These are phyloP conservation scores for Heliocidaris tuberculata DNA, from an alignment of 35 echinoderm and acorn worm species.

Conservation along the genomic window DNA sequence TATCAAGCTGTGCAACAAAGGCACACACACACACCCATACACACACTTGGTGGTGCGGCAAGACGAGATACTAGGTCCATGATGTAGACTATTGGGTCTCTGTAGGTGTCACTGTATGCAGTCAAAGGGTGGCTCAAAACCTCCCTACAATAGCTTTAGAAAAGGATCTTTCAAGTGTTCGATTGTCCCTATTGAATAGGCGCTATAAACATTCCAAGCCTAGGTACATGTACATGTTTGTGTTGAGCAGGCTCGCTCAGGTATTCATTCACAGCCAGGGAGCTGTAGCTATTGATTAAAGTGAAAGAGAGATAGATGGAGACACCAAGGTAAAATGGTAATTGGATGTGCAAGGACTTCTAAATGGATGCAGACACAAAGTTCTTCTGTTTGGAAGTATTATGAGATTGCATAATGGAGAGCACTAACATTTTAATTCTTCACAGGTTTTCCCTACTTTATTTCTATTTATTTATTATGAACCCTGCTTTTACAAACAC, in stretches of 20 bases:
- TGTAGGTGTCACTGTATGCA: neutral
- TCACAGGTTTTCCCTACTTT: too few relatives aligned
- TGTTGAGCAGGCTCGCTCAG: neutral
- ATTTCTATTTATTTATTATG: too few relatives aligned
- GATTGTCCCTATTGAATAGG: conserved; percentile 19
- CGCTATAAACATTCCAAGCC: neutral
- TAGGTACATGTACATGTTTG: neutral
- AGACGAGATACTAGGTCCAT: neutral
- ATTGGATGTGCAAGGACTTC: neutral
- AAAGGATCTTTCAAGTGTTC: conserved; percentile 32
- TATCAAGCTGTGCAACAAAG: neutral
- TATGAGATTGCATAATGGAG: too few relatives aligned
- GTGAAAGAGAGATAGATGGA: neutral
- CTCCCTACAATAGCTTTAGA: conserved; percentile 13
- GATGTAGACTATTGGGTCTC: neutral
- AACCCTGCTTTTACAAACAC: too few relatives aligned
- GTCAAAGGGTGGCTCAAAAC: neutral
- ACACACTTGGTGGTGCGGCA: neutral
- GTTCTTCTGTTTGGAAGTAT: neutral
- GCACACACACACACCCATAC: conserved; percentile 14
- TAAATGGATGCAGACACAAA: neutral
- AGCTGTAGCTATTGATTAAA: neutral
- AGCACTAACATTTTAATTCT: too few relatives aligned
- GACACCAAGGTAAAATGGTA: neutral
- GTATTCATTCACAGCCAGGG: neutral